Conservation (phyloP, 2,797 vertebrate genomes). For the Channa striata region DNA sequence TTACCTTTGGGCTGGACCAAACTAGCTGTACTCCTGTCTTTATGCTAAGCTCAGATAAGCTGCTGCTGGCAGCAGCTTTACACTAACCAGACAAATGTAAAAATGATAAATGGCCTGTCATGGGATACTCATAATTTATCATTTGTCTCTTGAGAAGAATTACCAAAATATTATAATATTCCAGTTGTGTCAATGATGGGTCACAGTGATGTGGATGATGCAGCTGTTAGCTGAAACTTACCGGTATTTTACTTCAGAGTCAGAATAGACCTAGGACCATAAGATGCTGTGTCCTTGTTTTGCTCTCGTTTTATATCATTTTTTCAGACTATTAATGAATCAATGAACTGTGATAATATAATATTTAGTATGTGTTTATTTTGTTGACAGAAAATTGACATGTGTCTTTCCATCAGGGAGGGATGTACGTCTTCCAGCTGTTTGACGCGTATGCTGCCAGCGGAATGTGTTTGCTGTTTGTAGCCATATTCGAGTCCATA, state of each 20-base stretch:
- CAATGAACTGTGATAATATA: too few relatives aligned
- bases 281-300: too few relatives aligned
- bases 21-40: too few relatives aligned
- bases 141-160: background rate
- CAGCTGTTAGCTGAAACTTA: too few relatives aligned
- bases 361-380: too few relatives aligned
- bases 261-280: too few relatives aligned
- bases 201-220: background rate
- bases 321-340: too few relatives aligned
- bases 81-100: too few relatives aligned
- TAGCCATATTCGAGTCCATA: slow-evolving; percentile 98
- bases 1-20: too few relatives aligned
- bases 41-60: background rate
- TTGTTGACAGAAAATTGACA: slow-evolving; percentile 50
- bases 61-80: background rate
- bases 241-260: too few relatives aligned
- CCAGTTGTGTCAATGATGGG: background rate
- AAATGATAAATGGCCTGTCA: too few relatives aligned
- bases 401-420: slow-evolving; percentile 86
- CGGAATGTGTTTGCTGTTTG: slow-evolving; percentile 98
- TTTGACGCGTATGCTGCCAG: slow-evolving; percentile 98
- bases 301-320: too few relatives aligned
- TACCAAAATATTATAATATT: background rate
- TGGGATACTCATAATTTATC: background rate
- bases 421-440: slow-evolving; percentile 99